A percentile compares a stretch with the other conserved stretches of the same genome.
Conservation (phyloP, 35 echinoderm and acorn worm genomes). For the Heliocidaris tuberculata region DNA sequence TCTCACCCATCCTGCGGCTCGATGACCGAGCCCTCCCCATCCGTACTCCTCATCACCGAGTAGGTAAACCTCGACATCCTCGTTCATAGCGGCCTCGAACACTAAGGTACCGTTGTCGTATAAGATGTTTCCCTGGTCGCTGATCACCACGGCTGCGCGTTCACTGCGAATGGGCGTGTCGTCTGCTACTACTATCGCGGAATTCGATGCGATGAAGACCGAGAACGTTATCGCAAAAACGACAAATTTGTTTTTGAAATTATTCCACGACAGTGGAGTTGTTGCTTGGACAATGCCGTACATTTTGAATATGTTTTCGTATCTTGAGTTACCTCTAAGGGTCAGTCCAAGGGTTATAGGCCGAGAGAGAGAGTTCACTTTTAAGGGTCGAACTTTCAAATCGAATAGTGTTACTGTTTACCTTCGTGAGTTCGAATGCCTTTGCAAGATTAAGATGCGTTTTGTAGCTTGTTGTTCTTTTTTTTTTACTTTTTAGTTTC, state of each 20-base stretch:
- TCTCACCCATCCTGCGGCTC: neutral
- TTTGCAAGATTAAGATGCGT: neutral
- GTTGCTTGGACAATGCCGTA: neutral
- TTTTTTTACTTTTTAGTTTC: neutral
- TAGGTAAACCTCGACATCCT: neutral
- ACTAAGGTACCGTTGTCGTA: conserved; percentile 9
- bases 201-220: neutral
- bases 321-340: neutral
- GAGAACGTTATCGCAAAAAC: neutral
- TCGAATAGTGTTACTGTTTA: neutral
- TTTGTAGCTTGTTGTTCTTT: neutral
- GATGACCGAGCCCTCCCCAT: neutral
- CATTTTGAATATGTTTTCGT: neutral
- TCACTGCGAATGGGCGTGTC: neutral
- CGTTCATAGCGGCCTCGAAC: neutral
- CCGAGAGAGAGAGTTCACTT: neutral
- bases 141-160: neutral
- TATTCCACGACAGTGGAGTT: neutral
- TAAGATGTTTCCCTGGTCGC: neutral
- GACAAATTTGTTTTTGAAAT: neutral
- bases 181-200: neutral
- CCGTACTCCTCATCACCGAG: neutral
- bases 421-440: neutral
- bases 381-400: no score
- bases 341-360: neutral